phyloP scores from a whole-genome alignment of 2,888 invertebrate genomes.

The Cryptocephalus primarius region DNA sequence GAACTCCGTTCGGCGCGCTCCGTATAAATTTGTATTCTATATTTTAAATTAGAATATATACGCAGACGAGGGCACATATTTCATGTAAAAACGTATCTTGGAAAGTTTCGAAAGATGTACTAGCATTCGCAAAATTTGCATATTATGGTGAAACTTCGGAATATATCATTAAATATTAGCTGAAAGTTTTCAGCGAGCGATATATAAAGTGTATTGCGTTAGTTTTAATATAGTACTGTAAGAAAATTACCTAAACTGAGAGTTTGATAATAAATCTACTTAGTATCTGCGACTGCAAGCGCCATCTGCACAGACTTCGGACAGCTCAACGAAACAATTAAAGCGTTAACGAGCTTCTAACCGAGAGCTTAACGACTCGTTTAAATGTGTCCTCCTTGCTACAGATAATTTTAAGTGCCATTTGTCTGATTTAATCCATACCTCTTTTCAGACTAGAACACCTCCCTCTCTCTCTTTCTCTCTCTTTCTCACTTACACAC shows the following conservation, averaged over 20 bases:
- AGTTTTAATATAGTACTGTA: conserved; percentile 14
- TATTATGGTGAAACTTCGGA: conserved; percentile 34
- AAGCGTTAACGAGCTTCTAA: conserved; percentile 35
- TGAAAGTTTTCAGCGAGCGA: conserved; percentile 17
- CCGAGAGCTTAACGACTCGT: conserved; percentile 33
- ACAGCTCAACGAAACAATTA: conserved; percentile 34
- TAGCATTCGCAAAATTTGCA: conserved; percentile 33
- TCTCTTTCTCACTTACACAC: too few species aligned
- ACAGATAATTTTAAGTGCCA: background rate
- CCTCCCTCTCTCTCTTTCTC: too few species aligned
- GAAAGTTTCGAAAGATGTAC: conserved; percentile 33
- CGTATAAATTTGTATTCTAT: conserved; percentile 41
- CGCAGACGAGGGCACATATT: conserved; percentile 36
- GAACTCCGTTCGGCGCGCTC: conserved; percentile 30
- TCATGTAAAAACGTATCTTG: conserved; percentile 37
- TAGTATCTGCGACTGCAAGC: conserved; percentile 20
- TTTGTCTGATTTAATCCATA: background rate
- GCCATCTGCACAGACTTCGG: conserved; percentile 28
- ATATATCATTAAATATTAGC: conserved; percentile 27
- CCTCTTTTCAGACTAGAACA: too few species aligned
- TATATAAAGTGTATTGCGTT: conserved; percentile 17
- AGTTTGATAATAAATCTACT: conserved; percentile 23
- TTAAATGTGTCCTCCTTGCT: conserved; percentile 23
- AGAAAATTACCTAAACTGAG: conserved; percentile 24
- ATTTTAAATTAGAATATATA: conserved; percentile 42